Evolutionary conservation across 2,113 vertebrate species (phyloP).

Genomic region (Tylochromis polylepis): DNA sequence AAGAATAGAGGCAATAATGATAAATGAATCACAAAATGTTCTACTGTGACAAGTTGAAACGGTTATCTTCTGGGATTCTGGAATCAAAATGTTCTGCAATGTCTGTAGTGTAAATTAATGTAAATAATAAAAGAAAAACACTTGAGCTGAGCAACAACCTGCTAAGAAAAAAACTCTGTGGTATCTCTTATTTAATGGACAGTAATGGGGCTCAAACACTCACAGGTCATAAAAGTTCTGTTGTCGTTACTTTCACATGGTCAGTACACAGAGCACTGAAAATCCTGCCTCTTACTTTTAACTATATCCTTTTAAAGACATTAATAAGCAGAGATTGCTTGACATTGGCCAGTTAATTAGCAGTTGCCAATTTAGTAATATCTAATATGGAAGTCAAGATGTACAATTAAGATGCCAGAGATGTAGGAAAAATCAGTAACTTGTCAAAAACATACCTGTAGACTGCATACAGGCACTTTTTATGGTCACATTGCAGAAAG

Average conservation of each 20-base stretch:
- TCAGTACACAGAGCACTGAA: not conserved
- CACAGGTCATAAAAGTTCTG: not conserved
- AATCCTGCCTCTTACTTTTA: not conserved
- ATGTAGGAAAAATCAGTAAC: not conserved
- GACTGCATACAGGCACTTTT: conserved; percentile 81
- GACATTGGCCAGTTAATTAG: not conserved
- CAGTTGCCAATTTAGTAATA: not conserved
- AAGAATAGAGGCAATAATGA: conserved; percentile 5
- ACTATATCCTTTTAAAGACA: not conserved
- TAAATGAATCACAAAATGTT: not conserved
- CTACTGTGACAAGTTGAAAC: not conserved
- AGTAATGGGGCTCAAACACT: not conserved
- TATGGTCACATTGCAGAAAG: conserved; percentile 78
- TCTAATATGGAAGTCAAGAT: not conserved
- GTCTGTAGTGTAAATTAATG: not conserved
- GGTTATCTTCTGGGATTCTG: not conserved
- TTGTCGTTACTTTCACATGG: not conserved
- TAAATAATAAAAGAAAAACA: not conserved
- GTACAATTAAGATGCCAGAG: not conserved
- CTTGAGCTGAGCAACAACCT: not conserved
- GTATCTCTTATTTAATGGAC: not conserved
- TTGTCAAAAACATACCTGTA: conserved; percentile 66
- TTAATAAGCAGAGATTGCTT: not conserved
- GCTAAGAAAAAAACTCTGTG: not conserved
- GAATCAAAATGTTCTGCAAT: not conserved